Conservation (phyloP, 2,113 vertebrate species). For the Microcebus tavaratra region DNA sequence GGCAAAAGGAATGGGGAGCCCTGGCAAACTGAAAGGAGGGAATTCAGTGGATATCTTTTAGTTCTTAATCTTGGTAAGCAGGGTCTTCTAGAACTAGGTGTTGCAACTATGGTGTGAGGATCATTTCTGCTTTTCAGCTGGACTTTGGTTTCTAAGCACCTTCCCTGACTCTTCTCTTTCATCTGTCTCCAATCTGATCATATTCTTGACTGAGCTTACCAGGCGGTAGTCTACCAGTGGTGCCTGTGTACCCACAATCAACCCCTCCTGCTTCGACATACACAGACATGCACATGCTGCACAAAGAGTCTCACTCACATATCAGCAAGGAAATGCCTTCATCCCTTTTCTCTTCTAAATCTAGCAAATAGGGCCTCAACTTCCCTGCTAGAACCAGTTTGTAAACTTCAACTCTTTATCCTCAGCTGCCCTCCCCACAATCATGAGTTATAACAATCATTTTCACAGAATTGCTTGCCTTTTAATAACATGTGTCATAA, state of each 20-base stretch:
- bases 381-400: background rate
- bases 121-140: background rate
- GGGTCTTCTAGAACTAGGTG: conserved; percentile 7
- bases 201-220: background rate
- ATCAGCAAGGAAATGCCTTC: background rate
- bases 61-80: background rate
- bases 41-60: background rate
- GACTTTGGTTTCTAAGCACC: background rate
- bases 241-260: background rate
- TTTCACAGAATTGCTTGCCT: conserved; percentile 6
- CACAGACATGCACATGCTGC: background rate
- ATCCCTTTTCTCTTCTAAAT: conserved; percentile 2
- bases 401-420: background rate
- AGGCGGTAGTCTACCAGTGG: background rate
- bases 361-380: background rate
- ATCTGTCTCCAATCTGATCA: background rate
- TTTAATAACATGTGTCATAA: background rate
- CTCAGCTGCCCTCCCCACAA: background rate
- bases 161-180: background rate
- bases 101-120: background rate
- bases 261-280: background rate
- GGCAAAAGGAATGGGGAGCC: background rate
- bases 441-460: conserved; percentile 4
- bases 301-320: background rate
- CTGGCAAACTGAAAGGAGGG: background rate